A percentile compares a stretch with the other conserved stretches of the same genome.
Evolutionary conservation across 2,113 vertebrate genomes (phyloP).

Genomic region (Haemorhous mexicanus): DNA sequence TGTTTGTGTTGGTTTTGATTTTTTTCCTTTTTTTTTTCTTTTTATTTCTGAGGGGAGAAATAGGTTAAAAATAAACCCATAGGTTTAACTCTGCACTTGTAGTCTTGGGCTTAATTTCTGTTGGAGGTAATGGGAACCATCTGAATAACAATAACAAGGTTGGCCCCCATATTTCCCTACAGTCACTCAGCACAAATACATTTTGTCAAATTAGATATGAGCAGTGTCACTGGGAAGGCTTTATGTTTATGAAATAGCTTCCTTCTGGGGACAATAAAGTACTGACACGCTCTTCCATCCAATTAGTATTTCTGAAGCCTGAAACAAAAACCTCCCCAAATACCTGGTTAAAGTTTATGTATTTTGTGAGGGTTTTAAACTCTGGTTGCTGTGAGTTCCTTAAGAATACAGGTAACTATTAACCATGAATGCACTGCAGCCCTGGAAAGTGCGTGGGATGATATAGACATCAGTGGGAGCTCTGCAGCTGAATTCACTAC

Average conservation of each 20-base stretch:
- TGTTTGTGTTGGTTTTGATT: background rate
- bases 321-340: conserved; percentile 15
- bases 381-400: background rate
- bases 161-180: background rate
- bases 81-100: background rate
- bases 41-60: background rate
- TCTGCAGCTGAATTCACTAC: conserved; percentile 35
- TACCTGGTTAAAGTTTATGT: background rate
- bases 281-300: background rate
- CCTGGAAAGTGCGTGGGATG: background rate
- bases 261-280: conserved; percentile 49
- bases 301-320: conserved; percentile 32
- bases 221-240: background rate
- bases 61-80: background rate
- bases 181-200: conserved; percentile 14
- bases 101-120: background rate
- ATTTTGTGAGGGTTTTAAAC: background rate
- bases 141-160: conserved; percentile 8
- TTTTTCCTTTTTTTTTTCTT: fast-evolving
- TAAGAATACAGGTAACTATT: background rate
- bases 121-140: background rate
- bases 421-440: background rate
- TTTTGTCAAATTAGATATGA: conserved; percentile 34
- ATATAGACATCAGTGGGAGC: background rate
- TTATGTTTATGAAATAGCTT: conserved; percentile 41